These are phyloP conservation scores for Amyelois transitella DNA, from an alignment of 1,140 invertebrate genomes.

Conservation along the genomic window DNA sequence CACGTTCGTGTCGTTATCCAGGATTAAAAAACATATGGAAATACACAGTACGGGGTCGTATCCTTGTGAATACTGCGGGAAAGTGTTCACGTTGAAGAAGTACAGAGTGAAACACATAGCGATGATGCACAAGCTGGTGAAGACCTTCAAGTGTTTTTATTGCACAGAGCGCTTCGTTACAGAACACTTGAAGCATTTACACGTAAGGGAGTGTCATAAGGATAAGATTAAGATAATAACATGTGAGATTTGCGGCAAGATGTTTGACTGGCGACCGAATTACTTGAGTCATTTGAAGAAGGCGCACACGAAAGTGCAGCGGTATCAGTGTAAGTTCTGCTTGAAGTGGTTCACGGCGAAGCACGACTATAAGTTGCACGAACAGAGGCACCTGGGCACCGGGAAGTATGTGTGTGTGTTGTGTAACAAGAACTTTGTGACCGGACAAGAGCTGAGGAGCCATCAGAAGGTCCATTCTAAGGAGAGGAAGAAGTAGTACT, in stretches of 20 bases:
- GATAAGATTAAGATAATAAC: constrained; percentile 34
- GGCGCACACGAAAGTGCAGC: constrained; percentile 28
- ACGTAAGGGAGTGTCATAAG: constrained; percentile 30
- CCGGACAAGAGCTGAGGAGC: neutral
- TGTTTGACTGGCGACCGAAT: constrained; percentile 37
- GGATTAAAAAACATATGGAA: constrained; percentile 41
- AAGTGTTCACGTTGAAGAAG: constrained; percentile 39
- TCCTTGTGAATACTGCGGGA: constrained; percentile 38
- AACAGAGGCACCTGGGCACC: constrained; percentile 15
- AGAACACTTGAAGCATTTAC: constrained; percentile 28
- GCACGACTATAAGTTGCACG: constrained; percentile 31
- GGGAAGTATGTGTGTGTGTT: neutral
- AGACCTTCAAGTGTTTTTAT: constrained; percentile 36
- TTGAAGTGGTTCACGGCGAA: constrained; percentile 25
- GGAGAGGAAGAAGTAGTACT: too few relatives aligned
- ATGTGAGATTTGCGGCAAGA: constrained; percentile 45
- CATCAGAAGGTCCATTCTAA: neutral
- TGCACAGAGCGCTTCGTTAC: constrained; percentile 33
- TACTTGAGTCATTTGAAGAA: constrained; percentile 39
- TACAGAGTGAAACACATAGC: constrained; percentile 38
- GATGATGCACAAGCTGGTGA: constrained; percentile 26
- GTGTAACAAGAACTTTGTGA: constrained; percentile 24
- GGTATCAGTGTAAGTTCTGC: constrained; percentile 29
- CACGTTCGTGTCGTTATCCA: constrained; percentile 31
- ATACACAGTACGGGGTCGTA: constrained; percentile 34